A percentile compares a stretch with the other conserved stretches of the same genome.
Evolutionary conservation across 2,797 vertebrate species (phyloP).

Genomic region (Rhynchonycteris naso): DNA sequence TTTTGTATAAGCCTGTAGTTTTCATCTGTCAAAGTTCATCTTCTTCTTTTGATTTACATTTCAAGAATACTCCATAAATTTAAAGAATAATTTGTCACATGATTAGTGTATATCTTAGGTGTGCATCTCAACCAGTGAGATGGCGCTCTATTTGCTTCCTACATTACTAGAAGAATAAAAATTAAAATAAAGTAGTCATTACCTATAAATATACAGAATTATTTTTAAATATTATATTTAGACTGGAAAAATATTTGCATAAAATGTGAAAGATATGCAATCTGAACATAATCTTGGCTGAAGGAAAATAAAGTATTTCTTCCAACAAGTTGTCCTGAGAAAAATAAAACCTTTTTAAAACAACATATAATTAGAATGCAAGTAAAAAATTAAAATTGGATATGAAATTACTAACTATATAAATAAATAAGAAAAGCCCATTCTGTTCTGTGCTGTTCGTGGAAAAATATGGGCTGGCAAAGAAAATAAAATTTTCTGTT

Average conservation of each 20-base stretch:
- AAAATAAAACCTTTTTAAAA: constrained; percentile 12
- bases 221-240: constrained; percentile 23
- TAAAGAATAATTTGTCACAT: background rate
- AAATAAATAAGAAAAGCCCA: background rate
- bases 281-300: background rate
- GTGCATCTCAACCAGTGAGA: background rate
- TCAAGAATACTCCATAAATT: background rate
- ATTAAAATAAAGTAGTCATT: background rate
- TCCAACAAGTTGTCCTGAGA: background rate
- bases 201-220: background rate
- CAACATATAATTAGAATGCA: background rate
- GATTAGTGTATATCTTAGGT: background rate
- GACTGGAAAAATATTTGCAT: background rate
- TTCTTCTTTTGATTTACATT: constrained; percentile 31
- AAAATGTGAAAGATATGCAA: background rate
- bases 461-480: background rate
- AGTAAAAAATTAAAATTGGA: constrained; percentile 22
- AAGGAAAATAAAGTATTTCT: constrained; percentile 28
- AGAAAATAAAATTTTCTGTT: background rate
- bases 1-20: background rate
- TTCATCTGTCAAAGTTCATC: background rate
- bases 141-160: background rate
- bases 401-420: background rate
- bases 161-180: background rate
- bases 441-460: background rate